phyloP scores from a whole-genome alignment of 2,113 vertebrate genomes.

The Paedocypris sp. region DNA sequence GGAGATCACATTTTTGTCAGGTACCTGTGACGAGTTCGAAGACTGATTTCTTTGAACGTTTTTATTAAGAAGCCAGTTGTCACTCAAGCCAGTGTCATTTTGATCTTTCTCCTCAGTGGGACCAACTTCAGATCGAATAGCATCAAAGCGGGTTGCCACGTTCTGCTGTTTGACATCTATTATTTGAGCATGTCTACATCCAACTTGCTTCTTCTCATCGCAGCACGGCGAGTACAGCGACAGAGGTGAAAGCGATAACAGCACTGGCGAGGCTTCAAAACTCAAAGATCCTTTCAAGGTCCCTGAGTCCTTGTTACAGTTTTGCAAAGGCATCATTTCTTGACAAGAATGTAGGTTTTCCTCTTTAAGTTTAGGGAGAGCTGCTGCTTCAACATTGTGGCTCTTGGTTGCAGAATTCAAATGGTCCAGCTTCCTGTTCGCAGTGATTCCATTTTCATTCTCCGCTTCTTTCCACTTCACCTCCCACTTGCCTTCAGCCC shows the following conservation, averaged over 20 bases:
- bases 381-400: neutral
- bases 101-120: conserved; percentile 38
- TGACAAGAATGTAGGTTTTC: conserved; percentile 34
- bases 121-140: conserved; percentile 36
- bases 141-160: conserved; percentile 34
- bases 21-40: conserved; percentile 48
- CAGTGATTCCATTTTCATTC: conserved; percentile 20
- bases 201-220: conserved; percentile 37
- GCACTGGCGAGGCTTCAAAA: conserved; percentile 43
- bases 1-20: conserved; percentile 43
- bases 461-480: conserved; percentile 45
- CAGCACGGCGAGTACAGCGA: conserved; percentile 53
- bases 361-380: conserved; percentile 43
- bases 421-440: conserved; percentile 30
- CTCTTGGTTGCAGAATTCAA: conserved; percentile 10
- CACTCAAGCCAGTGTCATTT: conserved; percentile 51
- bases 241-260: conserved; percentile 57
- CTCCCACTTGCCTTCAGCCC: conserved; percentile 56
- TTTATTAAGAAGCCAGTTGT: conserved; percentile 60
- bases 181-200: neutral
- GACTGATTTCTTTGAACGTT: conserved; percentile 59
- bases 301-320: conserved; percentile 3
- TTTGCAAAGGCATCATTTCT: conserved; percentile 15
- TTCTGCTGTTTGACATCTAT: conserved; percentile 29
- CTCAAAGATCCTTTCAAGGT: conserved; percentile 15